Conservation (phyloP, 2,888 invertebrate genomes). For the Stenodema calcarata region DNA sequence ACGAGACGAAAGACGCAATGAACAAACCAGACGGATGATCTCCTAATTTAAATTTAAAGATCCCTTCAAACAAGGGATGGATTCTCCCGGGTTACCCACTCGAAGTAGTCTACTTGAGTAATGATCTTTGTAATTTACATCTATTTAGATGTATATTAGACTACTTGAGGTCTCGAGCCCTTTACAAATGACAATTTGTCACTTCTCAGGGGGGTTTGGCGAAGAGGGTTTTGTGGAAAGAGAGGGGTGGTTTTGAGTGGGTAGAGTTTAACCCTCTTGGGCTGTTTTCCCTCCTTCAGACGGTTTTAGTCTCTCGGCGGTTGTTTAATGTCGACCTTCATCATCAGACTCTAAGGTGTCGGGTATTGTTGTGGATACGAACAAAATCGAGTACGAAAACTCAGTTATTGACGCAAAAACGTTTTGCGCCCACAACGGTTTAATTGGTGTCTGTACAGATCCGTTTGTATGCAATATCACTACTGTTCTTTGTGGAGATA, state of each 20-base stretch:
- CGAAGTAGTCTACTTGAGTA: conserved; percentile 51
- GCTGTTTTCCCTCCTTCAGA: background rate
- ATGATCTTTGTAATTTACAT: conserved; percentile 53
- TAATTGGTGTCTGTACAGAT: too few species aligned
- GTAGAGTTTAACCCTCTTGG: conserved; percentile 21
- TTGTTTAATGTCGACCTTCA: background rate
- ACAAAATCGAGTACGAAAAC: too few species aligned
- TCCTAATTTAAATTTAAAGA: conserved; percentile 46
- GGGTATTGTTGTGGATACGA: too few species aligned
- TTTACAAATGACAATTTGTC: conserved; percentile 51
- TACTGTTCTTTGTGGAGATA: too few species aligned
- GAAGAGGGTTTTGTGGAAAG: conserved; percentile 19
- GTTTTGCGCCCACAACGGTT: too few species aligned
- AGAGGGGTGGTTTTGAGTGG: conserved; percentile 42
- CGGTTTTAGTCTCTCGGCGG: background rate
- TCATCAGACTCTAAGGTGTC: background rate
- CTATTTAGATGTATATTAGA: conserved; percentile 55
- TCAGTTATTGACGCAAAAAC: too few species aligned
- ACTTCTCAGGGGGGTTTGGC: conserved; percentile 24
- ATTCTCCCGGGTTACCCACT: conserved; percentile 17
- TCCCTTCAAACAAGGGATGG: conserved; percentile 40
- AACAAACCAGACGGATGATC: conserved; percentile 38
- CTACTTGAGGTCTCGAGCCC: conserved; percentile 51
- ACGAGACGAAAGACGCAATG: background rate
- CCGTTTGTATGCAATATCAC: too few species aligned